Evolutionary conservation across 2,888 invertebrate genomes (phyloP), one percentile per base, ranked within the genome.

Genomic region (Machimus atricapillus): DNA sequence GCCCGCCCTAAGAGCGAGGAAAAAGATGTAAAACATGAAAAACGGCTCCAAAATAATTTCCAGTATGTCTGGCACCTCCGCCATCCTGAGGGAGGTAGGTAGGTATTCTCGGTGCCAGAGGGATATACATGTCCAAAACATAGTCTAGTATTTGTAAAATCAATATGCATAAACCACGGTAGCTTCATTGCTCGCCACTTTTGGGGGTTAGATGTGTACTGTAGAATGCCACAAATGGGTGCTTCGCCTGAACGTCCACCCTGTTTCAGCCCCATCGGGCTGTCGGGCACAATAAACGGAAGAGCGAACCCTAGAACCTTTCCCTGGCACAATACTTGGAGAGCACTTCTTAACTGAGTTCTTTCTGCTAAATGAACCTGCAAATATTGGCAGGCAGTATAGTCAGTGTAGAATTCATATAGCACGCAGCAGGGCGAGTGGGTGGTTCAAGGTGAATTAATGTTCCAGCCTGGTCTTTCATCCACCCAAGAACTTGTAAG

Each of bases 301-400:
- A 79, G 7, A 79, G 52, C n/a, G 31, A 76, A 37, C 52, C 52
- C 52, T 27, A 31, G 31, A 76, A 37, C 52, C 79, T 27, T n/a
- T 31, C 23, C 23, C 37, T 79, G 16, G 46, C 23, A 52, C 79
- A 79, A 79, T 46, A 79, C 46, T 79, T 46, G 31, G 27, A 52
- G 27, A 79, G 46, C 23, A 19, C 46, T 79, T 9, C 52, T 79
- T 79, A 76, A 19, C 76, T 34, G 37, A 79, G 23, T 79, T 52
- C 52, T 52, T 43, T 23, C 19, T 83, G 82, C 40, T 83, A 40
- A 83, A 83, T 83, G 82, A 66, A 83, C 58, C 66, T 66, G 58
- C 40, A 83, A 83, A 83, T 83, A 83, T 66, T 34, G 82, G 19
- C 46, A 52, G n/a, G 56, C 27, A 23, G 40, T 66, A n/a, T n/a